phyloP scores from a whole-genome alignment of 2,113 vertebrate species.

The Indicator indicator region DNA sequence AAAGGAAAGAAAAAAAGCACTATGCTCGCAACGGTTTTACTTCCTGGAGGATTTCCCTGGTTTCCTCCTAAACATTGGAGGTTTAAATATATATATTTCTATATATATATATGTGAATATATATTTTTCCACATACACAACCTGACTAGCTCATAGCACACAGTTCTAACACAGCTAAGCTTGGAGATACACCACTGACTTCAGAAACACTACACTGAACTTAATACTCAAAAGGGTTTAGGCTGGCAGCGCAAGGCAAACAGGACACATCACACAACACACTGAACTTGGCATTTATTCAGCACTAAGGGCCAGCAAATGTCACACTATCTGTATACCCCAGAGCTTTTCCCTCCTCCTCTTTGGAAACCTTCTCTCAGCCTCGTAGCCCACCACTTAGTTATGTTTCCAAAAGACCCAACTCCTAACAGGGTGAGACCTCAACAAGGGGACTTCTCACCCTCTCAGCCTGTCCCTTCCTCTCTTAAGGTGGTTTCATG shows the following conservation, averaged over 20 bases:
- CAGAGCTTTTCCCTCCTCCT: constrained; percentile 11
- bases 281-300: constrained; percentile 51
- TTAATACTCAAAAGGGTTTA: constrained; percentile 37
- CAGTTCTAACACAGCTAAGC: constrained; percentile 68
- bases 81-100: constrained; percentile 33
- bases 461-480: neutral
- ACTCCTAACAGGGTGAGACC: neutral
- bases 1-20: neutral
- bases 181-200: constrained; percentile 65
- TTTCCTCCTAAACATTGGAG: constrained; percentile 50
- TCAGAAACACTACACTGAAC: constrained; percentile 56
- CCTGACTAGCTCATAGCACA: constrained; percentile 71
- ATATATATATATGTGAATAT: constrained; percentile 49
- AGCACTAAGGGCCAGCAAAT: constrained; percentile 57
- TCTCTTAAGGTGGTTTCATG: neutral
- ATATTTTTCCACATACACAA: constrained; percentile 60
- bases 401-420: neutral
- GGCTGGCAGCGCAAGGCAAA: constrained; percentile 56
- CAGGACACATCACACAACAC: constrained; percentile 62
- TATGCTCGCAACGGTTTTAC: constrained; percentile 63
- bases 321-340: constrained; percentile 27
- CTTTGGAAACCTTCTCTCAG: neutral
- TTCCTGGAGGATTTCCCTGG: constrained; percentile 57
- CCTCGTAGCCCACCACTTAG: neutral
- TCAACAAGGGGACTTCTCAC: neutral